A percentile compares a stretch with the other conserved stretches of the same genome.
Evolutionary conservation across 2,113 vertebrate species (phyloP).

Genomic region (Neolamprologus cancellatus): DNA sequence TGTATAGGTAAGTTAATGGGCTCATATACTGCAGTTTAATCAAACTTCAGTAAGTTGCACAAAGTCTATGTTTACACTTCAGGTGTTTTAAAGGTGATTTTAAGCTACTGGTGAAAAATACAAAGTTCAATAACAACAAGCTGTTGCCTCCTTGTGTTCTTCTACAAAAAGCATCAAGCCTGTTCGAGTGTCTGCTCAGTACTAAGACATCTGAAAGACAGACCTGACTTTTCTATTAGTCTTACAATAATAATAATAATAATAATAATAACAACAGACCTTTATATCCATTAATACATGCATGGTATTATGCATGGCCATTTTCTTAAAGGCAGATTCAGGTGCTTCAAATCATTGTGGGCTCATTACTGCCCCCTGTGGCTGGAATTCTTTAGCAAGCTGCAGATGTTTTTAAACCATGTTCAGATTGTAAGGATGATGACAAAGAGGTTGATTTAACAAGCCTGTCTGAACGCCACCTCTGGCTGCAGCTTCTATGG

Average conservation of each 20-base stretch:
- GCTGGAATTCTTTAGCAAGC: fast-evolving
- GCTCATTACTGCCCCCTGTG: neutral
- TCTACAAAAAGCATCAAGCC: neutral
- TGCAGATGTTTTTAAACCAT: neutral
- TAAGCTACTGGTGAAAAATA: neutral
- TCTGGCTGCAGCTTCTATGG: neutral
- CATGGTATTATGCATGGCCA: too few relatives aligned
- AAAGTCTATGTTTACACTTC: neutral
- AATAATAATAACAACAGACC: neutral
- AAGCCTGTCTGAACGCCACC: neutral
- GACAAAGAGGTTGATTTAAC: neutral
- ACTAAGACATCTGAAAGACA: fast-evolving
- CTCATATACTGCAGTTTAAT: neutral
- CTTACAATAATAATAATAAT: fast-evolving
- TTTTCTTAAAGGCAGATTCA: neutral
- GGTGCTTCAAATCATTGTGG: neutral
- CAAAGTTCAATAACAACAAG: neutral
- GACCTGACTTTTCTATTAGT: neutral
- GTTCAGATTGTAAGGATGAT: neutral
- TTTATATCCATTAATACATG: neutral
- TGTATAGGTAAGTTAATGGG: neutral
- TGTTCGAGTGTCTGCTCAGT: fast-evolving
- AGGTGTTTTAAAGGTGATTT: fast-evolving
- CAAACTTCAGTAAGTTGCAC: neutral
- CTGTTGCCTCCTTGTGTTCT: neutral